Percentiles rank a stretch among this genome's conserved stretches.
Evolutionary conservation across 1,140 invertebrate species (phyloP).

Genomic region (Drosophila ambigua): DNA sequence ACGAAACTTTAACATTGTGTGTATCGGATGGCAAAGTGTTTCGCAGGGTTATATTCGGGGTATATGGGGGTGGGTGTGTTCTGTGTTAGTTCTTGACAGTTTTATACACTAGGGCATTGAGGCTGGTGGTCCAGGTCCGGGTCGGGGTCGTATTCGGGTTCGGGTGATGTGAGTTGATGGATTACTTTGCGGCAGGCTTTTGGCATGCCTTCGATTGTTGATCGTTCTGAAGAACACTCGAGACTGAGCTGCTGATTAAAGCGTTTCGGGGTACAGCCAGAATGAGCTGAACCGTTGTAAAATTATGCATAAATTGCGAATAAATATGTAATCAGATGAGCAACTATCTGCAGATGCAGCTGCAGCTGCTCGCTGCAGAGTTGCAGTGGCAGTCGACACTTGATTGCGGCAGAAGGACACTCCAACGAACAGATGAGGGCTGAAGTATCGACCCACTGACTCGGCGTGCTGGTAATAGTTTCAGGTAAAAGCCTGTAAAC

Average conservation of each 20-base stretch:
- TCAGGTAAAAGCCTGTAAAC: conserved; percentile 81
- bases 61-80: background rate
- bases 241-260: conserved; percentile 47
- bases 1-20: conserved; percentile 31
- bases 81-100: conserved; percentile 58
- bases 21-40: conserved; percentile 20
- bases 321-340: conserved; percentile 79
- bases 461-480: conserved; percentile 75
- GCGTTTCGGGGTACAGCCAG: conserved; percentile 12
- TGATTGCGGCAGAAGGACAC: conserved; percentile 67
- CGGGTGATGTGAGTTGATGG: conserved; percentile 52
- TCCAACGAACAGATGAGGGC: conserved; percentile 19
- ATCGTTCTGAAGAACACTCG: conserved; percentile 15
- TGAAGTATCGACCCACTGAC: conserved; percentile 35
- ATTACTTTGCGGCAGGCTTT: conserved; percentile 44
- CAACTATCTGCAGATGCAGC: conserved; percentile 67
- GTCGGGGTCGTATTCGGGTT: background rate
- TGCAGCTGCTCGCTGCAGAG: conserved; percentile 52
- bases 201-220: conserved; percentile 31
- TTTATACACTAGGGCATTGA: conserved; percentile 55
- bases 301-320: conserved; percentile 78
- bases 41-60: conserved; percentile 4
- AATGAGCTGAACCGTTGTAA: conserved; percentile 43
- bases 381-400: conserved; percentile 57
- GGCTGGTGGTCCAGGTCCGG: background rate